Conservation (phyloP, 2,888 invertebrate genomes). For the Agrilus mali region DNA sequence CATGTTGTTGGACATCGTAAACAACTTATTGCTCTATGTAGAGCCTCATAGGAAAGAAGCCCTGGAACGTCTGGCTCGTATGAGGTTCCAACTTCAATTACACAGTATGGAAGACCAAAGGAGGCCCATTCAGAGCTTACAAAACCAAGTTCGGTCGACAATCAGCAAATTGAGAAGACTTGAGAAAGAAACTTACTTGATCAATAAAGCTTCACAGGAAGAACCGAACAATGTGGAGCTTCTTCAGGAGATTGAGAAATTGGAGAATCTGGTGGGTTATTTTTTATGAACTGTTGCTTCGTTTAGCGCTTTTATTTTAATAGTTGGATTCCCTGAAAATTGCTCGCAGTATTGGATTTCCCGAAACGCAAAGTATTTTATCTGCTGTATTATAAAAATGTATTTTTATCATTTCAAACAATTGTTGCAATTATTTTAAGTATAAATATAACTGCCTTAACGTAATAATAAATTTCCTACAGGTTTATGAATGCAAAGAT, state of each 20-base stretch:
- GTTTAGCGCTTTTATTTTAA: no score
- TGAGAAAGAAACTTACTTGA: slow-evolving; percentile 80
- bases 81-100: slow-evolving; percentile 89
- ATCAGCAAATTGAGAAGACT: slow-evolving; percentile 72
- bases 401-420: no score
- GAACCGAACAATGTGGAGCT: slow-evolving; percentile 47
- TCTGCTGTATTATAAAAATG: no score
- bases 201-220: slow-evolving; percentile 67
- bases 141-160: slow-evolving; percentile 65
- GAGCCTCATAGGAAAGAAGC: slow-evolving; percentile 92
- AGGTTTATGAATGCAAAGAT: slow-evolving; percentile 84
- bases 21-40: slow-evolving; percentile 91
- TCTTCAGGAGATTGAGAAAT: slow-evolving; percentile 53
- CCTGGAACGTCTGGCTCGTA: slow-evolving; percentile 74
- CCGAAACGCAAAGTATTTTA: no score
- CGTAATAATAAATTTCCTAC: slow-evolving; percentile 7
- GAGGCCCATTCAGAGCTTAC: slow-evolving; percentile 81
- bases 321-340: no score
- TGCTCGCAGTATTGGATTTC: no score
- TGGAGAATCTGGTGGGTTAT: slow-evolving; percentile 50
- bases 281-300: no score
- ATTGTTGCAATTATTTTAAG: no score
- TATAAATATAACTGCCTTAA: no score
- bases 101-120: slow-evolving; percentile 85
- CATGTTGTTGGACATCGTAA: slow-evolving; percentile 95